Percentiles rank a stretch among this genome's conserved stretches.
Evolutionary conservation across 2,888 invertebrate genomes (phyloP).

Genomic region (Trachelus iudaicus): DNA sequence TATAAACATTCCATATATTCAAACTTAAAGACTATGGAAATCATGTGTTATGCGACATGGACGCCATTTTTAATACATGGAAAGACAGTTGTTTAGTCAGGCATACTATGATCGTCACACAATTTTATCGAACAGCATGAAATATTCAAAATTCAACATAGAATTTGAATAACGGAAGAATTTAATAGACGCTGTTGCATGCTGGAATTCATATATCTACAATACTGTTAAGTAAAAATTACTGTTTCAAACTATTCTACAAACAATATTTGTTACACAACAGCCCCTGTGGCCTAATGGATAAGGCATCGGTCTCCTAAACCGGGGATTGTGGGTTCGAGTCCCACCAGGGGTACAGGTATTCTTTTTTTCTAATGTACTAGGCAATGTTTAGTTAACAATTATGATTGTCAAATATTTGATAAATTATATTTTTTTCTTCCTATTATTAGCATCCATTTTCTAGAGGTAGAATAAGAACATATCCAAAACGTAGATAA

Average conservation of each 20-base stretch:
- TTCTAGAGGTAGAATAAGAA: neutral
- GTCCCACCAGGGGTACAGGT: conserved; percentile 84
- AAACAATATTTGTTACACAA: neutral
- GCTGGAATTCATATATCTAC: neutral
- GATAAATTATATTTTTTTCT: neutral
- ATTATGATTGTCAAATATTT: neutral
- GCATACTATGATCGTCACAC: neutral
- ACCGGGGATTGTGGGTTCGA: conserved; percentile 88
- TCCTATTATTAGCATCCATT: neutral
- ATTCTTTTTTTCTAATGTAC: neutral
- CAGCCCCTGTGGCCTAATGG: conserved; percentile 85
- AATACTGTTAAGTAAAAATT: neutral
- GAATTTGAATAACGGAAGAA: neutral
- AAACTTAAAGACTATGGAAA: neutral
- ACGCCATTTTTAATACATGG: conserved; percentile 19
- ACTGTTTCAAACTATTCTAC: neutral
- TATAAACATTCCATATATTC: neutral
- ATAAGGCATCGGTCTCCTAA: conserved; percentile 89
- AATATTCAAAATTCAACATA: neutral
- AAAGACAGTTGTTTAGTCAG: conserved; percentile 19
- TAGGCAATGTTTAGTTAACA: neutral
- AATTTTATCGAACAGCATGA: neutral
- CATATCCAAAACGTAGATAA: neutral
- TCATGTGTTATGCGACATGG: conserved; percentile 7
- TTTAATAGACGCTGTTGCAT: neutral